phyloP scores from a whole-genome alignment of 2,797 vertebrate species.

The Cyprinodon diabolis region DNA sequence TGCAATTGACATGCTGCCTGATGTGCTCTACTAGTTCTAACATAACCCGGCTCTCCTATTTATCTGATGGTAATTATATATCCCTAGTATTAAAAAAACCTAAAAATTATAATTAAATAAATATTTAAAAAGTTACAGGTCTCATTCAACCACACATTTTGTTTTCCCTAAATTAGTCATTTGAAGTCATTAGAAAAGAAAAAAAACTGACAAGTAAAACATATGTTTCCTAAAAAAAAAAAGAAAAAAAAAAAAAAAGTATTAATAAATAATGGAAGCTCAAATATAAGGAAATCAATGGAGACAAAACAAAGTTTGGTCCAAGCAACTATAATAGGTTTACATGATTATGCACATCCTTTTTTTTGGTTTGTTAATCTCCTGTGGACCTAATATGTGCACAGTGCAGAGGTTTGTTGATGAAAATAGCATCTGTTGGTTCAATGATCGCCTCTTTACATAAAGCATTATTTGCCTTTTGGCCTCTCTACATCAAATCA shows the following conservation, averaged over 20 bases:
- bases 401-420: not conserved
- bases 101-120: slow-evolving; percentile 9
- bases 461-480: slow-evolving; percentile 6
- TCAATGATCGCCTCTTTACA: not conserved
- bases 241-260: not conserved
- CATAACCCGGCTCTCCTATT: slow-evolving; percentile 35
- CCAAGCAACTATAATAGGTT: not conserved
- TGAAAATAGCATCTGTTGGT: not conserved
- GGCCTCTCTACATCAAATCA: slow-evolving; percentile 12
- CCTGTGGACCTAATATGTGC: not conserved
- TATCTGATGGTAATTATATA: not conserved
- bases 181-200: slow-evolving; percentile 47
- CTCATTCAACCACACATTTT: slow-evolving; percentile 43
- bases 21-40: slow-evolving; percentile 44
- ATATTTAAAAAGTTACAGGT: slow-evolving; percentile 3
- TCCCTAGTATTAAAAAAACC: not conserved
- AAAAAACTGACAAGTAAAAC: slow-evolving; percentile 11
- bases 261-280: too few relatives aligned
- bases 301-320: not conserved
- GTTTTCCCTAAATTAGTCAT: slow-evolving; percentile 46
- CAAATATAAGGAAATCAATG: not conserved
- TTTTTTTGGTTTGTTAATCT: not conserved
- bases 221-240: not conserved
- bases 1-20: slow-evolving; percentile 30
- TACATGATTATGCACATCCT: not conserved